Evolutionary conservation across 2,113 vertebrate species (phyloP), one percentile per base, ranked within the genome.

Genomic region (Oreocharis arfaki): DNA sequence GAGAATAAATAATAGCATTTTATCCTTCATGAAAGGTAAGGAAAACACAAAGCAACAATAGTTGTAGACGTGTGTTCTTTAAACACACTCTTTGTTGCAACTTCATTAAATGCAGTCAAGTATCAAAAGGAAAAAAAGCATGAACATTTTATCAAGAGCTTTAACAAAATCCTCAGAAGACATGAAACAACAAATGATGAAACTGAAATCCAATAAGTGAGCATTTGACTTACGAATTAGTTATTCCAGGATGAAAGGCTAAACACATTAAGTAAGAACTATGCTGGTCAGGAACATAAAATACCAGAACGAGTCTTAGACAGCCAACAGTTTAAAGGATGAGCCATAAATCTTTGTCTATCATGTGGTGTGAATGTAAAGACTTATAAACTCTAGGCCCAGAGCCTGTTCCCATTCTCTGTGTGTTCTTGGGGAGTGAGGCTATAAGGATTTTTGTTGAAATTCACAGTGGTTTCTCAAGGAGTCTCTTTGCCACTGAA

Each of bases 121-220:
- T 61, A 79, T 93, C 80, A 44, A 87, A 63, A 55, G 77, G 28
- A 93, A 97, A 95, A 95, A 89, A 52, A 87, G 37, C 28, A 78
- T n/a, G 33, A 95, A 35, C 8, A 11, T 92, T 74, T 92, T 61
- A 87, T 84, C 37, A 84, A 59, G 93, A 83, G 23, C 86, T 93
- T 90, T 92, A 79, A 79, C 46, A 86, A 96, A 96, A 90, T 90
- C 47, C 55, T 84, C 37, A 83, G 64, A 64, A 92, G 61, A 53
- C 57, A 28, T 37, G 60, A 93, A 93, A 76, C 28, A 92, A 50
- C 60, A 95, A 74, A 75, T 57, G 27, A 67, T 60, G 39, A 74
- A 84, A 41, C 15, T 68, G 22, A 56, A 95, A 65, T 55, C 33
- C 28, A 60, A 11, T 68, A 78, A 76, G n/a, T 52, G 39, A 47